phyloP scores from a whole-genome alignment of 2,113 vertebrate species.

The Mormyrus lacerda region DNA sequence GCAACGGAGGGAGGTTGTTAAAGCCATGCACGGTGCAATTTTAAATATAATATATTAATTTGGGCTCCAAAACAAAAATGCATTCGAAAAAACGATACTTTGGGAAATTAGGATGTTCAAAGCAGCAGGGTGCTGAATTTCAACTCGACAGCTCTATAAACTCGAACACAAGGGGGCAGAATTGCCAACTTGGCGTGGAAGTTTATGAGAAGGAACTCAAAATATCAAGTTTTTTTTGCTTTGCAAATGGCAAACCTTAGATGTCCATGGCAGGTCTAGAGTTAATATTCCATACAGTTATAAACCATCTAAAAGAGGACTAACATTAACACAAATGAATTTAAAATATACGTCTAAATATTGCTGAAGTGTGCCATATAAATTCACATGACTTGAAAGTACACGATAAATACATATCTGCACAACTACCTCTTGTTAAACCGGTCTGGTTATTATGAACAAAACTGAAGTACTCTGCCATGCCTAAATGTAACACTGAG shows the following conservation, averaged over 20 bases:
- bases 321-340: not conserved
- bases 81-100: not conserved
- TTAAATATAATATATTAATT: not conserved
- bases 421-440: not conserved
- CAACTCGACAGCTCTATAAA: slow-evolving; percentile 8
- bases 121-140: not conserved
- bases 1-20: slow-evolving; percentile 14
- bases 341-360: not conserved
- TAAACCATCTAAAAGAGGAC: not conserved
- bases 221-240: not conserved
- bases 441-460: not conserved
- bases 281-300: not conserved
- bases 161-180: slow-evolving; percentile 11
- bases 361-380: not conserved
- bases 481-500: not conserved
- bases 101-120: not conserved
- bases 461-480: not conserved
- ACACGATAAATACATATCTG: not conserved
- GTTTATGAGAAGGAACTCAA: not conserved
- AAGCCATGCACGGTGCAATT: slow-evolving; percentile 6
- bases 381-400: not conserved
- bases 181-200: not conserved
- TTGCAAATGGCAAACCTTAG: not conserved
- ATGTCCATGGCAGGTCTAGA: not conserved
- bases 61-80: not conserved